phyloP scores from a whole-genome alignment of 2,797 vertebrate species.

The Prionace glauca region DNA sequence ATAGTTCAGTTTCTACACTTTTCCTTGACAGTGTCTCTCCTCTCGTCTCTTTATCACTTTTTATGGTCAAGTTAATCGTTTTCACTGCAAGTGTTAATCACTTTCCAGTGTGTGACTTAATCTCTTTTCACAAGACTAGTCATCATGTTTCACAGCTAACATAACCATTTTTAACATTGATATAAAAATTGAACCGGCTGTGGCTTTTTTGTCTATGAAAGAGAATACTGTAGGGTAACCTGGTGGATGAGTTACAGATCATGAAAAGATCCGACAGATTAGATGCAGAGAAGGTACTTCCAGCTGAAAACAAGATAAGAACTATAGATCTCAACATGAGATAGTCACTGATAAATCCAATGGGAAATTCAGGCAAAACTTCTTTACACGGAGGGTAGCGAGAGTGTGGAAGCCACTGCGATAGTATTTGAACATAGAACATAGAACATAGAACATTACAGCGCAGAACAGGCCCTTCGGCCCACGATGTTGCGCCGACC shows the following conservation, averaged over 20 bases:
- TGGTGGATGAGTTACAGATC: not conserved
- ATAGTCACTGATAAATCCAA: not conserved
- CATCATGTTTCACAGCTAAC: not conserved
- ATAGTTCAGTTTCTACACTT: not conserved
- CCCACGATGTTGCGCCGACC: too few relatives aligned
- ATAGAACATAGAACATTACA: too few relatives aligned
- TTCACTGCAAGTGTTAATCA: not conserved
- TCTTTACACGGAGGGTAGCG: not conserved
- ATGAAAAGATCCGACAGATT: not conserved
- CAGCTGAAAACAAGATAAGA: not conserved
- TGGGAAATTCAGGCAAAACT: not conserved
- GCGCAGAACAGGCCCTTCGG: too few relatives aligned
- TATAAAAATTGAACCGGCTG: not conserved
- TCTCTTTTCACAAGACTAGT: not conserved
- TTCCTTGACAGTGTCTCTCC: not conserved
- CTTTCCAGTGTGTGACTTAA: not conserved
- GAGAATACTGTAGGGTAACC: not conserved
- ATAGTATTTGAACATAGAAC: too few relatives aligned
- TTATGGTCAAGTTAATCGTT: not conserved
- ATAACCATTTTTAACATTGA: not conserved
- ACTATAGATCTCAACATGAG: not conserved
- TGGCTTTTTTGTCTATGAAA: not conserved
- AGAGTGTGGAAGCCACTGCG: not conserved
- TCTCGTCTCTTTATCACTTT: not conserved
- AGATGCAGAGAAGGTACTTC: not conserved